Evolutionary conservation across 1,140 invertebrate species (phyloP).

Genomic region (Dendroctonus ponderosae): DNA sequence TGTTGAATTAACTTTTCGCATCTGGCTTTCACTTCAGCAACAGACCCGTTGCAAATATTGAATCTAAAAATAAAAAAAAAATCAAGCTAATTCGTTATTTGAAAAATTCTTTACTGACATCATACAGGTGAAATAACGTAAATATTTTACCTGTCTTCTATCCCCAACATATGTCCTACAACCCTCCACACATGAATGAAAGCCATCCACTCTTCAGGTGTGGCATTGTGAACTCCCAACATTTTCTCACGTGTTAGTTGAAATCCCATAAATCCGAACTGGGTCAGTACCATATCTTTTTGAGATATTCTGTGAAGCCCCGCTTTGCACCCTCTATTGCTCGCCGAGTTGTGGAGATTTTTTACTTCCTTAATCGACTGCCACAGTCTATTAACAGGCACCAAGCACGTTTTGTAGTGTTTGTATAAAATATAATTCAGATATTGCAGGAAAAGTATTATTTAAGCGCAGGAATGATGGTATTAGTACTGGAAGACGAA

Average conservation of each 20-base stretch:
- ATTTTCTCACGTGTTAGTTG: constrained; percentile 63
- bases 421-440: too few species aligned
- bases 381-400: constrained; percentile 56
- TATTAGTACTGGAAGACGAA: too few species aligned
- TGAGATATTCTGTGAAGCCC: constrained; percentile 63
- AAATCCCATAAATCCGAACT: constrained; percentile 84
- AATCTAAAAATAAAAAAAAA: constrained; percentile 36
- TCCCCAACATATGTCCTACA: constrained; percentile 75
- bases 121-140: not conserved
- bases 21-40: constrained; percentile 43
- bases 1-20: constrained; percentile 41
- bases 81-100: not conserved
- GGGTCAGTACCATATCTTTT: constrained; percentile 80
- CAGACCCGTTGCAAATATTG: constrained; percentile 45
- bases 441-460: too few species aligned
- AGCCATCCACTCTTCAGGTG: constrained; percentile 64
- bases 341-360: constrained; percentile 63
- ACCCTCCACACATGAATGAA: constrained; percentile 82
- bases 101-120: not conserved
- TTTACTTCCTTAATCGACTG: constrained; percentile 68
- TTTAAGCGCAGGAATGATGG: too few species aligned
- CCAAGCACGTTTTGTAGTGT: too few species aligned
- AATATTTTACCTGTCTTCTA: constrained; percentile 67
- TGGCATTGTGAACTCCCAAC: constrained; percentile 60
- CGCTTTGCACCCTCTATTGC: constrained; percentile 51